Evolutionary conservation across 35 echinoderm and acorn worm species (phyloP).

Genomic region (Chiridota heheva): DNA sequence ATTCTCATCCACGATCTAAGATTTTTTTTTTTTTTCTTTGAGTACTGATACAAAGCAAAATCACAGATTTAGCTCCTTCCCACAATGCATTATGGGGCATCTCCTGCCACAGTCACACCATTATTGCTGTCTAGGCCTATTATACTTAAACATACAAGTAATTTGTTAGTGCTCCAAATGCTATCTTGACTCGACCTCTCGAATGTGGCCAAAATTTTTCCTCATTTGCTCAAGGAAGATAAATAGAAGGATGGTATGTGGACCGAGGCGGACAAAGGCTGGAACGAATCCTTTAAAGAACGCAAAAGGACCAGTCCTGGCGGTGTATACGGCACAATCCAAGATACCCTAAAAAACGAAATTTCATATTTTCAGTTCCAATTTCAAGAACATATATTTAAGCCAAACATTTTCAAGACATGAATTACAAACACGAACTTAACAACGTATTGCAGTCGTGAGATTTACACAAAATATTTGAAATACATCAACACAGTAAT

Average conservation of each 20-base stretch:
- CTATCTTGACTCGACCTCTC: too few species aligned
- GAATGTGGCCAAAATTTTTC: slow-evolving; percentile 72
- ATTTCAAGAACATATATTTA: not conserved
- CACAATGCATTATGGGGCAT: too few species aligned
- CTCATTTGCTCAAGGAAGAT: slow-evolving; percentile 94
- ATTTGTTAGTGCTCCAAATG: too few species aligned
- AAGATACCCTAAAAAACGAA: slow-evolving; percentile 54
- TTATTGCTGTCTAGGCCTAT: too few species aligned
- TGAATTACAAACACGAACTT: not conserved
- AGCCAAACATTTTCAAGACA: not conserved
- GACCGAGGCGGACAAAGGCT: slow-evolving; percentile 83
- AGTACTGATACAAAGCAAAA: too few species aligned
- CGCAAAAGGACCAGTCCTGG: slow-evolving; percentile 74
- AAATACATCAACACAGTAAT: not conserved
- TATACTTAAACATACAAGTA: too few species aligned
- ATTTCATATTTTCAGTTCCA: not conserved
- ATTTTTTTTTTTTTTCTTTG: too few species aligned
- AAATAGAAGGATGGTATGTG: slow-evolving; percentile 94
- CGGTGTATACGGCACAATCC: slow-evolving; percentile 59
- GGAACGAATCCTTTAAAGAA: slow-evolving; percentile 98
- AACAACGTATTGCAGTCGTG: not conserved
- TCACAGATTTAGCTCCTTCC: too few species aligned
- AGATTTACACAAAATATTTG: not conserved
- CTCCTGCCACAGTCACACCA: too few species aligned
- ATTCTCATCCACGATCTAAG: too few species aligned